Base-by-base conservation (phyloP, 2,888 invertebrate species). In the Gortyna flavago region DNA sequence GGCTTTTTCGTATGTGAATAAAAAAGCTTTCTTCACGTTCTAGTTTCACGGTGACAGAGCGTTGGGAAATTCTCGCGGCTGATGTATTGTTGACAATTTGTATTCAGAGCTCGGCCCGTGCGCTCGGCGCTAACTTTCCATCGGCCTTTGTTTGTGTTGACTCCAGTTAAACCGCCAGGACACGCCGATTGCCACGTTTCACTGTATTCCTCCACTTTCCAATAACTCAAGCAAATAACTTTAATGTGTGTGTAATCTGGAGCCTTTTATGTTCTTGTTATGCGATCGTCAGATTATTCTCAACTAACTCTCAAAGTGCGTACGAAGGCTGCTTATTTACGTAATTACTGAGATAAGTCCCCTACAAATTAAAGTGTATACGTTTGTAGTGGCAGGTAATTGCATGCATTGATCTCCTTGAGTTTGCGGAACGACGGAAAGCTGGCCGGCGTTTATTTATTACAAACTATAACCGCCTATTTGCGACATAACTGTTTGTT, bases 351-450 rank as follows among this genome's bases (percentile, higher is more conserved):
- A 89, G 88, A 88, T 88, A 90, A 90, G 88, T 89, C 87, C 81
- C 83, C 88, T 86, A 90, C 88, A 90, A 91, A 91, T 90, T 90
- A 89, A 90, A 85, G 88, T 89, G 89, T 88, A 85, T 87, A 88
- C 87, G 84, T 84, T 88, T 88, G 90, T 87, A 83, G 72, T 72
- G 65, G 85, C 82, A 41, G 79, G 88, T 94, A 94, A 95, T 95
- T 93, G 91, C 92, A 93, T 92, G 90, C 91, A 95, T 94, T 93
- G 95, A 93, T 96, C 95, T 95, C 95, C 95, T 96, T 95, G 95
- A 94, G 93, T 93, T 93, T 90, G 88, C 94, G 93, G 94, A 94
- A 95, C 93, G 93, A 91, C 94, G 93, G 94, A 95, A 93, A 94
- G 90, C 90, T 88, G 88, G 89, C 85, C 86, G 87, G 86, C 91